Evolutionary conservation across 35 echinoderm and acorn worm species (phyloP).

Genomic region (Diadema setosum): DNA sequence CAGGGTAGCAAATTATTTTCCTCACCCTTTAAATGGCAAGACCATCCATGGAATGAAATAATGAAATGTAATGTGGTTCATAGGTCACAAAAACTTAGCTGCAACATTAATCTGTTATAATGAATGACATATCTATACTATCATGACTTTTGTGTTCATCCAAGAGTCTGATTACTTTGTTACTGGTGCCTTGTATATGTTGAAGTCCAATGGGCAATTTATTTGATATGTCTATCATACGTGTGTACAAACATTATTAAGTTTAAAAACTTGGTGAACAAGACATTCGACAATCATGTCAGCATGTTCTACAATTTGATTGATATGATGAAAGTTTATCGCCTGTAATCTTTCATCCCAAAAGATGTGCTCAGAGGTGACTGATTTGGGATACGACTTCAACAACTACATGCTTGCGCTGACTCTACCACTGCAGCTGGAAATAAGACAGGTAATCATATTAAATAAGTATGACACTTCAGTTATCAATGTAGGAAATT

Average conservation of each 20-base stretch:
- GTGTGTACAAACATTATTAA: neutral
- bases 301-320: neutral
- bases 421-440: constrained; percentile 28
- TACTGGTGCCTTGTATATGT: neutral
- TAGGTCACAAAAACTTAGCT: too few species aligned
- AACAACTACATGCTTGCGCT: constrained; percentile 29
- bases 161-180: too few species aligned
- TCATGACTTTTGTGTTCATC: too few species aligned
- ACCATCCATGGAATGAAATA: too few species aligned
- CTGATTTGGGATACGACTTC: constrained; percentile 2
- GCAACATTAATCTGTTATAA: too few species aligned
- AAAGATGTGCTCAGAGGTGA: neutral
- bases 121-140: too few species aligned
- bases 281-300: neutral
- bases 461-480: neutral
- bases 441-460: constrained; percentile 23
- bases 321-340: neutral
- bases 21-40: too few species aligned
- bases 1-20: neutral
- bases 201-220: neutral
- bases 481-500: neutral
- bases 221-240: neutral
- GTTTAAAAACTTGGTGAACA: neutral
- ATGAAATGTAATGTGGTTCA: too few species aligned
- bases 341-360: neutral